phyloP scores from a whole-genome alignment of 2,797 vertebrate species.

The Alfaro cultratus region DNA sequence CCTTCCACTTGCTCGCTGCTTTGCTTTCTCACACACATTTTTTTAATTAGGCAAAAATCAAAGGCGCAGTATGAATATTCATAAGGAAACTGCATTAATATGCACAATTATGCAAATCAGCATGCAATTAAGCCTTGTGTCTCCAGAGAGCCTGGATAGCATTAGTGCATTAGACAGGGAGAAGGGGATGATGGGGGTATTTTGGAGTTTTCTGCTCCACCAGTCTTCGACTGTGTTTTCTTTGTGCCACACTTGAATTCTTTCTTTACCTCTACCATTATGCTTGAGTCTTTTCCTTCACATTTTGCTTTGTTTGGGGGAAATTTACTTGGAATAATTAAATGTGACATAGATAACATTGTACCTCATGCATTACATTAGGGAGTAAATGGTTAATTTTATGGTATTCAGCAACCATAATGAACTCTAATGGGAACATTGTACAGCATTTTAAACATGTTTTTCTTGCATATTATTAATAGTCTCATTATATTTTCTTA shows the following conservation, averaged over 20 bases:
- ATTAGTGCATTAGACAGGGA: constrained; percentile 86
- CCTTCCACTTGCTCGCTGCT: constrained; percentile 67
- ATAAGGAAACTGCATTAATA: constrained; percentile 91
- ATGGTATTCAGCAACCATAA: constrained; percentile 54
- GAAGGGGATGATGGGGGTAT: constrained; percentile 84
- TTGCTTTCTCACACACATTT: constrained; percentile 83
- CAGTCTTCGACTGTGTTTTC: constrained; percentile 79
- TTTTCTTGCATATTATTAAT: constrained; percentile 5
- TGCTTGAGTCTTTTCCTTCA: constrained; percentile 33
- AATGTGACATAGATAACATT: constrained; percentile 40
- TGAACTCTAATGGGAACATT: constrained; percentile 56
- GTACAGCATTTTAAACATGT: constrained; percentile 37
- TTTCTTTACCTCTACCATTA: constrained; percentile 66
- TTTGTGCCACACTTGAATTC: constrained; percentile 64
- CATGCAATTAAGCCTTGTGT: constrained; percentile 92
- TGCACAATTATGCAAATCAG: constrained; percentile 99
- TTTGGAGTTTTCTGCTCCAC: constrained; percentile 85
- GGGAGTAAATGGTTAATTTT: constrained; percentile 55
- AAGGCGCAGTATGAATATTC: constrained; percentile 93
- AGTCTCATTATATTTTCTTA: constrained; percentile 15
- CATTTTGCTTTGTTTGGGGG: constrained; percentile 37
- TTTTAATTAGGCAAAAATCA: constrained; percentile 95
- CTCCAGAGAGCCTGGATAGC: constrained; percentile 86
- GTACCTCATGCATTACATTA: constrained; percentile 61
- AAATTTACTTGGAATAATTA: constrained; percentile 31